Conservation (phyloP, 2,888 invertebrate genomes). For the Trimorus sp. region DNA sequence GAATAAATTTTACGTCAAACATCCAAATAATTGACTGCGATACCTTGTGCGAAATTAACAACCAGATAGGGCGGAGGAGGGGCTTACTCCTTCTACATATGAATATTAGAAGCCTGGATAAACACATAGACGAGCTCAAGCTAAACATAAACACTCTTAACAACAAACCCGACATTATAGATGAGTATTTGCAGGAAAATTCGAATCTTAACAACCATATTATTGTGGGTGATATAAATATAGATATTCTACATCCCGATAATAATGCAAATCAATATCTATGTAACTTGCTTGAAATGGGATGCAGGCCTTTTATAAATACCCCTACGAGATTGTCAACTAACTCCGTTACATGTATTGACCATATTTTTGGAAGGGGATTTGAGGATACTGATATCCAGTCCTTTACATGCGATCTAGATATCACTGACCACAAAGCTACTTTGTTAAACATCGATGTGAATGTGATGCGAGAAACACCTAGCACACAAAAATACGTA, state of each 20-base stretch:
- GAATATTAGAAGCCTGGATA: conserved; percentile 23
- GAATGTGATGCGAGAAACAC: neutral
- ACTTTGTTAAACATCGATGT: neutral
- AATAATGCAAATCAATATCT: conserved; percentile 2
- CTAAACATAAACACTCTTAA: neutral
- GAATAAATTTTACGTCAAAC: too few relatives aligned
- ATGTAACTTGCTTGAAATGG: conserved; percentile 7
- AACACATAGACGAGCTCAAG: conserved; percentile 11
- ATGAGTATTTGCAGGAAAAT: too few relatives aligned
- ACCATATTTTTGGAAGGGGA: conserved; percentile 20
- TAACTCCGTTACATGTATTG: neutral
- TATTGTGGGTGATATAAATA: conserved; percentile 4
- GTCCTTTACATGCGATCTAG: conserved; percentile 8
- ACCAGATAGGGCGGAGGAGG: neutral
- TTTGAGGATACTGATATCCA: neutral
- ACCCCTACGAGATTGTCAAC: neutral
- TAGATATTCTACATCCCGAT: conserved; percentile 7
- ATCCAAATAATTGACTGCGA: neutral
- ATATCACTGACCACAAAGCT: conserved; percentile 14
- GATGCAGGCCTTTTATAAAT: conserved; percentile 11
- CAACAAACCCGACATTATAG: conserved; percentile 17
- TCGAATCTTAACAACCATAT: conserved; percentile 8
- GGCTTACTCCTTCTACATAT: neutral
- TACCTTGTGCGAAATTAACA: neutral
- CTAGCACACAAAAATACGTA: neutral